Evolutionary conservation across 2,888 invertebrate genomes (phyloP).

Genomic region (Tricholauxania praeusta): DNA sequence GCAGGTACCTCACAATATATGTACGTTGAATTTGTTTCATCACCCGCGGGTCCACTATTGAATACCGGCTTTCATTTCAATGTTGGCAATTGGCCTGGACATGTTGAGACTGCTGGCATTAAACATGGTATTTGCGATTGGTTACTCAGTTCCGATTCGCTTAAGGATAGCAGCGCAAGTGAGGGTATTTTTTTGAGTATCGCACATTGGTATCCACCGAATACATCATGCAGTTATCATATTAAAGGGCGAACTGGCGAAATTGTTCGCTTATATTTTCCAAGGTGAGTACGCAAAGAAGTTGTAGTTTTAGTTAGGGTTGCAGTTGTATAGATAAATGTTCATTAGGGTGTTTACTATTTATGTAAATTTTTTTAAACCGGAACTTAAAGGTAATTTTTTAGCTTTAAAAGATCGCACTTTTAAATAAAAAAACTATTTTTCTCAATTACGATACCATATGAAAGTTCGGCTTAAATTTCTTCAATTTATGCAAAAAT

Average conservation of each 20-base stretch:
- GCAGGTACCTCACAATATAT: conserved; percentile 85
- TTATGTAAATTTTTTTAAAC: neutral
- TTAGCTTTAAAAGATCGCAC: too few species aligned
- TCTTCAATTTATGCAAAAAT: too few species aligned
- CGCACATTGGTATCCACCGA: conserved; percentile 94
- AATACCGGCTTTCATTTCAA: conserved; percentile 96
- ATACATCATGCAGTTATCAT: conserved; percentile 91
- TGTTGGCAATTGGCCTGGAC: conserved; percentile 94
- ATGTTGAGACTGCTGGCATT: conserved; percentile 89
- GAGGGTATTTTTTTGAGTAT: conserved; percentile 92
- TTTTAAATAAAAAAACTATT: too few species aligned
- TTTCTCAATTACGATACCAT: too few species aligned
- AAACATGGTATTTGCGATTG: conserved; percentile 90
- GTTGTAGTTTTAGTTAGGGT: neutral
- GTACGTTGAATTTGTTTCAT: conserved; percentile 90
- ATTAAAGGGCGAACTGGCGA: conserved; percentile 89
- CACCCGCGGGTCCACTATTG: conserved; percentile 88
- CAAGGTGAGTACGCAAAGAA: conserved; percentile 72
- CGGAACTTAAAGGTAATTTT: too few species aligned
- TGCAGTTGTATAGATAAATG: neutral
- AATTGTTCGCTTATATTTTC: conserved; percentile 90
- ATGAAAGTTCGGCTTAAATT: too few species aligned
- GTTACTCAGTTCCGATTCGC: conserved; percentile 85
- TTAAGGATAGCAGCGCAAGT: conserved; percentile 82
- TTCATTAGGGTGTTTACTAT: neutral